Evolutionary conservation across 2,888 invertebrate species (phyloP).

Genomic region (Hofmannophila pseudospretella): DNA sequence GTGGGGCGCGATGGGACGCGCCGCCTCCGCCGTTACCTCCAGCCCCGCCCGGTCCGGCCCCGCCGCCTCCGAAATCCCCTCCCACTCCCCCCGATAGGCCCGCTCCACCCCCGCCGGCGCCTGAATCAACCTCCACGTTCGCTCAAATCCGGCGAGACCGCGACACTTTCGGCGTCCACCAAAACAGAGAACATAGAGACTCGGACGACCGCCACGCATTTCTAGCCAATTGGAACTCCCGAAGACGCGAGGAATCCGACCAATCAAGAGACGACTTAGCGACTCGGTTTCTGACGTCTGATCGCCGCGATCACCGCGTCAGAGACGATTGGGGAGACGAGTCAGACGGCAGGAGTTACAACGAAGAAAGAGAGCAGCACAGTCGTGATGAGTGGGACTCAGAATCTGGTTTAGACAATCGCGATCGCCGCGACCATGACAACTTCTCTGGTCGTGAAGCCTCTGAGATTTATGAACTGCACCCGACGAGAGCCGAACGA

Average conservation of each 20-base stretch:
- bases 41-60: constrained; percentile 79
- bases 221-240: constrained; percentile 70
- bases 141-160: constrained; percentile 83
- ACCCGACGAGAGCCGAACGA: constrained; percentile 51
- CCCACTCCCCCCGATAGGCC: constrained; percentile 74
- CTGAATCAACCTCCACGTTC: constrained; percentile 74
- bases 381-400: constrained; percentile 71
- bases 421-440: constrained; percentile 50
- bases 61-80: constrained; percentile 80
- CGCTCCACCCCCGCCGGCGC: constrained; percentile 81
- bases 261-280: constrained; percentile 60
- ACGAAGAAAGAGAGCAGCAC: constrained; percentile 48
- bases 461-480: constrained; percentile 69
- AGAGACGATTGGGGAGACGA: constrained; percentile 69
- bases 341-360: constrained; percentile 51
- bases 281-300: constrained; percentile 60
- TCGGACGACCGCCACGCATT: constrained; percentile 74
- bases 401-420: constrained; percentile 56
- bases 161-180: constrained; percentile 85
- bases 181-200: constrained; percentile 79
- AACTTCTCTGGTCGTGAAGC: constrained; percentile 63
- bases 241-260: constrained; percentile 60
- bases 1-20: constrained; percentile 80
- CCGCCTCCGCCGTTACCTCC: constrained; percentile 83
- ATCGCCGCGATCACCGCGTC: constrained; percentile 49